Base-by-base conservation (phyloP, 2,797 vertebrate species). In the Microhierax caerulescens region DNA sequence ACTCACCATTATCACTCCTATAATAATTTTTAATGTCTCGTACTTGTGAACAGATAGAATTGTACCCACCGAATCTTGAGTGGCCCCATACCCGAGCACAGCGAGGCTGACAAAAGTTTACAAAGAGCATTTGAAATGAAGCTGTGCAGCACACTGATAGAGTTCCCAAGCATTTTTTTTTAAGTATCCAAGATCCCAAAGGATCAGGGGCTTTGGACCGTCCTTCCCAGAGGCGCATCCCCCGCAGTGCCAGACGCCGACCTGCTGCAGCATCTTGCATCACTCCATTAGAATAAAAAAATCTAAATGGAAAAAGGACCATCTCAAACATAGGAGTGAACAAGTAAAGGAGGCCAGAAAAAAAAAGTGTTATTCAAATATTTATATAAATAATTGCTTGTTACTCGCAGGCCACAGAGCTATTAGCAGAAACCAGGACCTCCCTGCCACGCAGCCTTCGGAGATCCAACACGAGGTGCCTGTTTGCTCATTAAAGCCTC, bases 61-160 rank as follows among this genome's bases (percentile, higher is more conserved):
- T 0, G 36, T 1, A 74, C 19, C 0, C 28, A 85, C 41, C 3
- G 39, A 87, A 32, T 16, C 88, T 65, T 50, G 32, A 90, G 59
- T 89, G 94, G 81, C 63, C 63, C 53, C 15, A 2, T 14, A 41
- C 88, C 84, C 13, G 39, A 69, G 86, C 51, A n/a, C 12, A 11
- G 59, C 7, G 60, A 85, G 47, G 69, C 39, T 5, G 4, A 8
- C 6, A 14, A 21, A 65, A 70, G 60, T 19, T 61, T 25, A 54
- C 2, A 0, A 72, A 24, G 34, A 63, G 43, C 1, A 0, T 16
- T 7, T 20, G 60, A 41, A 76, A 80, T 3, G 16, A 59, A 96
- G 53, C 25, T 2, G 3, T 65, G 41, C 28, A 27, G 18, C 1
- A 4, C 1, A 1, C 36, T 2, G 30, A 47, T 8, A 8, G 8